phyloP scores from a whole-genome alignment of 2,797 vertebrate genomes.

The Acrossocheilus wenchowensis region DNA sequence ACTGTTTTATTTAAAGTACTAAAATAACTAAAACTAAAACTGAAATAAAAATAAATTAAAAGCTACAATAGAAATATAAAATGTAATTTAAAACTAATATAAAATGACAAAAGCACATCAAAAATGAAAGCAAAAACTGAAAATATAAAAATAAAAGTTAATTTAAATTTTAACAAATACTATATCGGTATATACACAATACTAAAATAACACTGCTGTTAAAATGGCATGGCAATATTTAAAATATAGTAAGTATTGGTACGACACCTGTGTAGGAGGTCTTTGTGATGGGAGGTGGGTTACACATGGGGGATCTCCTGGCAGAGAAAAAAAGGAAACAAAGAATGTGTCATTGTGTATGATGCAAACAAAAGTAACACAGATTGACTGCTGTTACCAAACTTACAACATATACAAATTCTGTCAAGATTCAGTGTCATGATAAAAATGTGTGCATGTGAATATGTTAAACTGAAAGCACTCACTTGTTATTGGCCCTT shows the following conservation, averaged over 20 bases:
- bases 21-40: background rate
- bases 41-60: background rate
- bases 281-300: conserved; percentile 96
- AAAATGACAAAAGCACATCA: background rate
- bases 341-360: conserved; percentile 3
- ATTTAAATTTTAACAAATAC: background rate
- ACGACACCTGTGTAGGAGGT: conserved; percentile 93
- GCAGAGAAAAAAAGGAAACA: conserved; percentile 55
- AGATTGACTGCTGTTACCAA: background rate
- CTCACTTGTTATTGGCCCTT: conserved; percentile 93
- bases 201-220: background rate
- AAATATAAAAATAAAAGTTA: background rate
- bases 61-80: background rate
- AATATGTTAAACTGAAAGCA: background rate
- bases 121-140: background rate
- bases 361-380: conserved; percentile 1
- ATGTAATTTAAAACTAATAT: background rate
- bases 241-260: conserved; percentile 15
- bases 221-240: conserved; percentile 49
- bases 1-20: background rate
- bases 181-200: background rate
- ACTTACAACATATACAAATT: background rate
- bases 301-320: conserved; percentile 98
- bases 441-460: background rate
- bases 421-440: background rate